Evolutionary conservation across 2,113 vertebrate genomes (phyloP).

Genomic region (Myodes glareolus): DNA sequence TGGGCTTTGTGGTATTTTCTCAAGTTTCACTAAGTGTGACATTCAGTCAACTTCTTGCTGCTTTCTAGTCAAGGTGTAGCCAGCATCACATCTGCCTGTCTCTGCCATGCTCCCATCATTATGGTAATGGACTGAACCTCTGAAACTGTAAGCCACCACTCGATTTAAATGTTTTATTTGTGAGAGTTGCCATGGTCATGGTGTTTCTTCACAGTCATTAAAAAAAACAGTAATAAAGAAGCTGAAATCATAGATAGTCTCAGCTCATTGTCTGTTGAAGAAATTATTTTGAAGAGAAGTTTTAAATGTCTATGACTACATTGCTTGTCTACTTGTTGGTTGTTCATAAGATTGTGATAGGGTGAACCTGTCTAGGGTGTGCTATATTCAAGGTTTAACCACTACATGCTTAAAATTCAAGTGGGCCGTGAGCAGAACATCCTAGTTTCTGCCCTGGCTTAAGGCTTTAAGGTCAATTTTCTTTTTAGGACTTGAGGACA

Average conservation of each 20-base stretch:
- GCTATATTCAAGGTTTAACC: not conserved
- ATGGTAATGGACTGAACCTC: too few species aligned
- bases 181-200: too few species aligned
- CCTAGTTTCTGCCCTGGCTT: not conserved
- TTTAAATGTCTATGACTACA: not conserved
- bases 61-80: too few species aligned
- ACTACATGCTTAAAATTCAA: not conserved
- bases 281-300: not conserved
- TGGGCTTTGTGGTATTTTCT: too few species aligned
- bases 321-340: not conserved
- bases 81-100: too few species aligned
- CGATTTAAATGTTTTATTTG: too few species aligned
- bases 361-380: not conserved
- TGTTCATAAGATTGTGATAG: not conserved
- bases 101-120: too few species aligned
- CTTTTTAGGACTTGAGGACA: not conserved
- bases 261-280: not conserved
- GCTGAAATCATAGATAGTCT: not conserved
- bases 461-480: not conserved
- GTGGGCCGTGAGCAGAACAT: too few species aligned
- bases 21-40: too few species aligned
- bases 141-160: too few species aligned
- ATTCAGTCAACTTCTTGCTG: too few species aligned
- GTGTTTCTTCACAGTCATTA: too few species aligned
- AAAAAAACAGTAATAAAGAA: not conserved